phyloP scores from a whole-genome alignment of 2,888 invertebrate species.

The Andrena praecox region DNA sequence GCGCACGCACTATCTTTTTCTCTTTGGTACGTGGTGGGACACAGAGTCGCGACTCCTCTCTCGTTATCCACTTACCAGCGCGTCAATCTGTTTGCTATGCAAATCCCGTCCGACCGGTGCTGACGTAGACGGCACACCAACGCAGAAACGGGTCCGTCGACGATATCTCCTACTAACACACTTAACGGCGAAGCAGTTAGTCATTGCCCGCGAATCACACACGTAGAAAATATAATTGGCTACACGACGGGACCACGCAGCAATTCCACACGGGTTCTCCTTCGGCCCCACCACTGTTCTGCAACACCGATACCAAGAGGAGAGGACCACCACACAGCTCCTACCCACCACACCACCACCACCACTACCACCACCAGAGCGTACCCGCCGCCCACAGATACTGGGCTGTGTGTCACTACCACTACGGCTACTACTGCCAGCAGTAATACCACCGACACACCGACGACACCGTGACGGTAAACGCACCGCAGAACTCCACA shows the following conservation, averaged over 20 bases:
- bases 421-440: constrained; percentile 53
- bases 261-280: constrained; percentile 68
- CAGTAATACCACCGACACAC: constrained; percentile 51
- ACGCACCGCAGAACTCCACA: constrained; percentile 59
- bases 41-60: constrained; percentile 69
- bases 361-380: constrained; percentile 33
- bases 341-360: constrained; percentile 36
- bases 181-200: constrained; percentile 78
- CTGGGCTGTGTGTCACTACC: constrained; percentile 50
- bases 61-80: constrained; percentile 82
- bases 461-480: constrained; percentile 48
- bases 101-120: constrained; percentile 82
- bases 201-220: constrained; percentile 78
- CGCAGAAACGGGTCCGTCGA: constrained; percentile 69
- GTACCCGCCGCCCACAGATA: constrained; percentile 28
- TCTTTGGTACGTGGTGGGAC: constrained; percentile 54
- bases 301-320: constrained; percentile 44
- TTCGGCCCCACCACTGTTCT: constrained; percentile 57
- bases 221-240: constrained; percentile 71
- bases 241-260: constrained; percentile 57
- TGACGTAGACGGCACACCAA: constrained; percentile 78
- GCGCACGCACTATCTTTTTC: constrained; percentile 55
- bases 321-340: constrained; percentile 43
- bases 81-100: constrained; percentile 84
- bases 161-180: constrained; percentile 80